These are phyloP conservation scores for Polypedilum vanderplanki DNA, from an alignment of 1,140 invertebrate genomes.

Conservation along the genomic window DNA sequence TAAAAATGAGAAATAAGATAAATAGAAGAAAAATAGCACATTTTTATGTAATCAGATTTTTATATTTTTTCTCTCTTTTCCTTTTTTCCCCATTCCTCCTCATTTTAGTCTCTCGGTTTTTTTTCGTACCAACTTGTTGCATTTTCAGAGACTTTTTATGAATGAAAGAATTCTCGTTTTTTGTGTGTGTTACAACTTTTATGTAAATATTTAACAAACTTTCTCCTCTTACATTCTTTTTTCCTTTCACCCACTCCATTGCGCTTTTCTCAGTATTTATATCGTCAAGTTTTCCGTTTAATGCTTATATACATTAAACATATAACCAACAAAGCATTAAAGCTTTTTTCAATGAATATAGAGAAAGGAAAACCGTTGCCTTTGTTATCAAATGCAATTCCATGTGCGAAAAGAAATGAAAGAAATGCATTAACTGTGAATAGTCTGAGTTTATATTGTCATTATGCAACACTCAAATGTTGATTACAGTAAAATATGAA, in stretches of 20 bases:
- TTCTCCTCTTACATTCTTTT: background rate
- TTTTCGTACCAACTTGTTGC: constrained; percentile 20
- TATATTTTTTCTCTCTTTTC: background rate
- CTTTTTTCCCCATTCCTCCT: background rate
- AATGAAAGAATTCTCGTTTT: constrained; percentile 1
- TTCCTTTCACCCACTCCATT: background rate
- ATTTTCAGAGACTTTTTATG: constrained; percentile 28
- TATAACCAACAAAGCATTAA: too few relatives aligned
- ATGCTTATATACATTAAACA: too few relatives aligned
- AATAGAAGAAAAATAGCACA: constrained; percentile 21
- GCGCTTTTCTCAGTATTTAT: background rate
- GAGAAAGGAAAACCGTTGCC: too few relatives aligned
- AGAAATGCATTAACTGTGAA: too few relatives aligned
- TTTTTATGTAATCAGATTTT: constrained; percentile 28
- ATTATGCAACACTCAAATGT: too few relatives aligned
- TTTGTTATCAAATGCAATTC: too few relatives aligned
- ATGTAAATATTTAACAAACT: constrained; percentile 23
- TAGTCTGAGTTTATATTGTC: too few relatives aligned
- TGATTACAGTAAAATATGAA: too few relatives aligned
- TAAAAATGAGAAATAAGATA: constrained; percentile 25
- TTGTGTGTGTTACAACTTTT: constrained; percentile 27
- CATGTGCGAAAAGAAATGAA: too few relatives aligned
- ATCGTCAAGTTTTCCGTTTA: too few relatives aligned
- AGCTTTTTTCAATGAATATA: too few relatives aligned
- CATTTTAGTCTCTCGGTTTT: background rate